Conservation (phyloP, 2,113 vertebrate species). For the Nycticebus coucang region DNA sequence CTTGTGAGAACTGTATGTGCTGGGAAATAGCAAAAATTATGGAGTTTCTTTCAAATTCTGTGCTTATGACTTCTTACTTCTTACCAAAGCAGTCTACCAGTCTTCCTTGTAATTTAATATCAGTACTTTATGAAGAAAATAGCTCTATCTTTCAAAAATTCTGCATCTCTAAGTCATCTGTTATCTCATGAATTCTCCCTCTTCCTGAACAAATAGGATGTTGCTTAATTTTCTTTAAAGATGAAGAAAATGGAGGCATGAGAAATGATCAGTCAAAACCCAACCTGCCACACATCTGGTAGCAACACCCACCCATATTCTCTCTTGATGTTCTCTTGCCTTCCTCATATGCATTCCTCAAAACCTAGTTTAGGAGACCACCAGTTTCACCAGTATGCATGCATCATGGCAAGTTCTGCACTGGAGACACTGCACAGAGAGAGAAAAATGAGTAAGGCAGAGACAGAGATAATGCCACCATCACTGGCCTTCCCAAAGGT, state of each 20-base stretch:
- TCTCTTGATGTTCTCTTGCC: neutral
- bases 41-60: neutral
- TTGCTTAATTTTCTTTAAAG: neutral
- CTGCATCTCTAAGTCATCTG: neutral
- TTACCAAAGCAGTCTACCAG: neutral
- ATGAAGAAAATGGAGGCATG: neutral
- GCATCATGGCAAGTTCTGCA: neutral
- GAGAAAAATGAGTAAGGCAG: neutral
- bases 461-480: neutral
- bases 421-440: neutral
- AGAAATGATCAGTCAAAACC: neutral
- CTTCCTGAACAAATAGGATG: neutral
- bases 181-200: neutral
- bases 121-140: neutral
- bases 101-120: constrained; percentile 24
- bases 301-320: neutral
- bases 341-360: neutral
- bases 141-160: neutral
- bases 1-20: neutral
- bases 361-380: neutral
- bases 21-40: neutral
- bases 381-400: neutral
- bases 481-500: neutral
- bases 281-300: neutral
- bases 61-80: neutral